Evolutionary conservation across 2,888 invertebrate genomes (phyloP), one percentile per base, ranked within the genome.

Genomic region (Amphipyra tragopoginis): DNA sequence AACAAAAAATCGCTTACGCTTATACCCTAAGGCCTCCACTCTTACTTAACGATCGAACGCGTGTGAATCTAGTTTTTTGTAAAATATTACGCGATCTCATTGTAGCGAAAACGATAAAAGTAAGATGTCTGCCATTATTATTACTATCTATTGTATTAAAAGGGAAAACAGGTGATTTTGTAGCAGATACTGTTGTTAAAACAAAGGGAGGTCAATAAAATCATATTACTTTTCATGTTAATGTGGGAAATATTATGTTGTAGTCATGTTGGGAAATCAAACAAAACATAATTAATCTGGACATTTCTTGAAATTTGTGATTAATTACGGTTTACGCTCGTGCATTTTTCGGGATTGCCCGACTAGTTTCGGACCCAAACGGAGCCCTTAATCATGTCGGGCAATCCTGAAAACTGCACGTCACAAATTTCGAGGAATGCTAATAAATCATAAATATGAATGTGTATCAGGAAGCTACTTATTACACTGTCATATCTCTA

Each of bases 11-110:
- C 66, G 54, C 56, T 49, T 1, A 13, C 36, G 26, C 62, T 45
- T 45, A 7, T 14, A n/a, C 8, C 9, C 54, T 51, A 14, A 1
- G 1, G 6, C 10, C 13, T 43, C 15, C 1, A 63, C 56, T 65
- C 29, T 75, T 73, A 71, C 63, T 49, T 63, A 74, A 69, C 65
- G 64, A 72, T 61, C 56, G 42, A 70, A 59, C 63, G 77, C 76
- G 70, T 78, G 79, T 70, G 77, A 78, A 69, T 59, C 42, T 10
- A 34, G 43, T 65, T 76, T 76, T 75, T 67, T 57, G 52, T 65
- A 52, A 71, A 69, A 70, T 70, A 78, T 78, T 76, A 78, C 78
- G 69, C 62, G 65, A 45, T 48, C 45, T 65, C 48, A 69, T 64
- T 72, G 76, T 67, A 40, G 57, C 43, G 59, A 66, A 66, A 71